Evolutionary conservation across 2,888 invertebrate genomes (phyloP).

Genomic region (Syrista parreyssii): DNA sequence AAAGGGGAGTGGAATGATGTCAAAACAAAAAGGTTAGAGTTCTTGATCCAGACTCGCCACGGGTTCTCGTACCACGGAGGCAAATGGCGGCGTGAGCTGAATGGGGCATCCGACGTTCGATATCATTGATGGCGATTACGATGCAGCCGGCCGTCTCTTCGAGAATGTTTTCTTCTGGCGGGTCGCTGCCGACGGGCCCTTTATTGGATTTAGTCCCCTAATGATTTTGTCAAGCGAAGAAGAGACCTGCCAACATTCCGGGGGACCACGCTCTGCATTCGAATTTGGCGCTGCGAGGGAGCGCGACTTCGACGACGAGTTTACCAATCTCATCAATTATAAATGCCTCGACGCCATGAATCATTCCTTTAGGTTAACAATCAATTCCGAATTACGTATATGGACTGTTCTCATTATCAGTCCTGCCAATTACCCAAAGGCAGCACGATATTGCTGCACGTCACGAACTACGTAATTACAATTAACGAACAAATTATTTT

Average conservation of each 20-base stretch:
- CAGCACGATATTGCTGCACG: neutral
- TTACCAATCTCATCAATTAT: constrained; percentile 35
- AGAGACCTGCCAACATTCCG: constrained; percentile 53
- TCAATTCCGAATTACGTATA: neutral
- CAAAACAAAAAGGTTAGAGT: neutral
- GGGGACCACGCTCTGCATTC: constrained; percentile 43
- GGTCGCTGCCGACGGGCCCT: constrained; percentile 39
- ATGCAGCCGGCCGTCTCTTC: constrained; percentile 51
- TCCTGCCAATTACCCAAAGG: neutral
- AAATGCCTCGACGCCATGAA: constrained; percentile 17
- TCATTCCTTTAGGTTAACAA: neutral
- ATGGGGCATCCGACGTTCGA: constrained; percentile 19
- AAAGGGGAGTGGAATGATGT: constrained; percentile 1
- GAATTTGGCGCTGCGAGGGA: constrained; percentile 41
- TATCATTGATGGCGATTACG: constrained; percentile 54
- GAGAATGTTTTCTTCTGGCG: constrained; percentile 55
- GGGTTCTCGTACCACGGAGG: constrained; percentile 12
- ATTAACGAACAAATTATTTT: neutral
- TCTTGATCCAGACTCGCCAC: constrained; percentile 20
- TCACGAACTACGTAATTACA: neutral
- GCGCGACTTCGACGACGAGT: neutral
- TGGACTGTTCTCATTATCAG: neutral
- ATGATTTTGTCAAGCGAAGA: constrained; percentile 56
- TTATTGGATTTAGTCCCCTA: constrained; percentile 59
- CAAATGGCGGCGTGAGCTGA: constrained; percentile 16